Base-by-base conservation (phyloP, 2,113 vertebrate species). In the Xenopus borealis region DNA sequence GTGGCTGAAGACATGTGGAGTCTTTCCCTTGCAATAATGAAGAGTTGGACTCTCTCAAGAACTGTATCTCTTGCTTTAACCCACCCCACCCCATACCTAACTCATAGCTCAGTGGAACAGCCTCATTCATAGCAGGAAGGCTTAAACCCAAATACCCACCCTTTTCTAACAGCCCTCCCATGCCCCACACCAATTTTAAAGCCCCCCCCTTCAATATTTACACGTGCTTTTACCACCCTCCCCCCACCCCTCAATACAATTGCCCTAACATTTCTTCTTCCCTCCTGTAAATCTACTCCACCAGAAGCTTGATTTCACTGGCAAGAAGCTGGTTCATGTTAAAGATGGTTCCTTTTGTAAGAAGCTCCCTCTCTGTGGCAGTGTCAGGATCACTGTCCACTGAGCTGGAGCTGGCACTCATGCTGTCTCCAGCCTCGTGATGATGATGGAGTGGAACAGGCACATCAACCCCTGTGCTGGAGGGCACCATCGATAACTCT, bases 341-440 rank as follows among this genome's bases (percentile, higher is more conserved):
- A 88, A 91, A 92, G 0, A 92, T 85, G 81, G 83, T 88, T 88
- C 86, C 90, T 90, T 93, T 90, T 86, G 88, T 86, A 80, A 92
- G 89, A 83, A 91, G 85, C 88, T 93, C 89, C 81, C 90, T 88
- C 89, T 92, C 88, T 87, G 89, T 92, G 73, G 73, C 73, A 75
- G 73, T 75, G 88, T 92, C 91, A 85, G 90, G 91, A 89, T 93
- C 91, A 71, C 91, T 91, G 90, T 92, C 91, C 80, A 92, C 91
- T 88, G 91, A 92, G 91, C 91, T 92, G 88, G 91, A 92, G 85
- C 91, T 93, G 79, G 91, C 91, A 80, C 91, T 93, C 91, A 93
- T 92, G 83, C 88, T 91, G 86, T 93, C 90, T 72, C 91, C 91
- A 89, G 89, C 80, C n/a, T 75, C 73, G 18, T 66, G 63, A 57